A percentile compares a stretch with the other conserved stretches of the same genome.
phyloP scores from a whole-genome alignment of 2,113 vertebrate species.

The Erythrocercus mccallii region DNA sequence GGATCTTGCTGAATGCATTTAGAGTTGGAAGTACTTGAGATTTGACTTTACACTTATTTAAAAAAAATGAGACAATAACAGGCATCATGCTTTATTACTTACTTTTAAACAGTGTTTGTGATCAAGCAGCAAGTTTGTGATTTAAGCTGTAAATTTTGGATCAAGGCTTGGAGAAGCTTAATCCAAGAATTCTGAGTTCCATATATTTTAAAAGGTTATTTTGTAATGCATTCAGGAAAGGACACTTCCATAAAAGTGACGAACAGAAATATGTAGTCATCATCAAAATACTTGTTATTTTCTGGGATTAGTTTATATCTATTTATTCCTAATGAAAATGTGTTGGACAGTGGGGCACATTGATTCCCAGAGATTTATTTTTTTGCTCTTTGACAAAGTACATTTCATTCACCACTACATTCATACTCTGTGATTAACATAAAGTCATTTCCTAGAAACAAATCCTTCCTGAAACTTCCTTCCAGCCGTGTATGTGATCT shows the following conservation, averaged over 20 bases:
- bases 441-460: neutral
- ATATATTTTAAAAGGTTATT: neutral
- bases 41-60: neutral
- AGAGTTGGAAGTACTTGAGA: neutral
- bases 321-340: neutral
- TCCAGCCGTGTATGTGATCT: neutral
- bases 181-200: neutral
- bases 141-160: neutral
- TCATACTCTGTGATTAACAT: neutral
- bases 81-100: neutral
- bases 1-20: neutral
- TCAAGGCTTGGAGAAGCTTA: neutral
- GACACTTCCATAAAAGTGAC: neutral
- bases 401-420: neutral
- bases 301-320: neutral
- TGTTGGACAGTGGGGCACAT: neutral
- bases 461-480: neutral
- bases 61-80: neutral
- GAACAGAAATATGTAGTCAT: neutral
- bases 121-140: neutral
- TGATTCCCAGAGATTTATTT: neutral
- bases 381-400: neutral
- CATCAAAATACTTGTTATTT: neutral
- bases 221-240: neutral
- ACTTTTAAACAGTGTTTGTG: neutral